These are phyloP conservation scores for Cavia aperea DNA, from an alignment of 2,113 vertebrate species.

Conservation along the genomic window DNA sequence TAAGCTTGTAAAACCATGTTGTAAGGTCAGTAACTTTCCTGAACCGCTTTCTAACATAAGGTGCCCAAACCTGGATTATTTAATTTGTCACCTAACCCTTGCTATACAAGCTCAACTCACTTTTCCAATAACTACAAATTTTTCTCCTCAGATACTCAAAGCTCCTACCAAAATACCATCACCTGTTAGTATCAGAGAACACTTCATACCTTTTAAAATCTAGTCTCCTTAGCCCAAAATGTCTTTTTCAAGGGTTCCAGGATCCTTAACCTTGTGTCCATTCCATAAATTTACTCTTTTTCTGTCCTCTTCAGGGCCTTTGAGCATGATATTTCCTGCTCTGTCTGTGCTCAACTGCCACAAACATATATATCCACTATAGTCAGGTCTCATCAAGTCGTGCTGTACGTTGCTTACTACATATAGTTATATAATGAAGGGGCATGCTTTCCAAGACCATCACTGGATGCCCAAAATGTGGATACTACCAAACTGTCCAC, in stretches of 20 bases:
- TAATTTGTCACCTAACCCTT: conserved; percentile 6
- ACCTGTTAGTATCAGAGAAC: neutral
- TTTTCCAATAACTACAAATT: neutral
- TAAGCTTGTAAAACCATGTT: neutral
- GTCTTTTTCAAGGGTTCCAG: neutral
- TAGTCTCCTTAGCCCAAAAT: neutral
- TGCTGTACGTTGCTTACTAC: neutral
- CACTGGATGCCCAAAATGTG: neutral
- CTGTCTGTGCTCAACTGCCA: rapidly evolving
- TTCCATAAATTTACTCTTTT: rapidly evolving
- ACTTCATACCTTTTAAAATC: neutral
- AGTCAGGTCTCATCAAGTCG: neutral
- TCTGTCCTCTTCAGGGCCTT: neutral
- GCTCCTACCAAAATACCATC: neutral
- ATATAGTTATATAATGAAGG: neutral
- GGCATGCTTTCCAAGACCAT: neutral
- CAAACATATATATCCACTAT: neutral
- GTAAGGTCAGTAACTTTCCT: neutral
- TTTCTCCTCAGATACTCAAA: neutral
- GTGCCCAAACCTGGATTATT: neutral
- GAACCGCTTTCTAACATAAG: neutral
- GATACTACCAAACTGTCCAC: neutral
- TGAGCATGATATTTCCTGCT: neutral
- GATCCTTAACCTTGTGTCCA: neutral
- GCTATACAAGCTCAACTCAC: neutral